Base-by-base conservation (phyloP, 2,888 invertebrate genomes). In the Eupithecia inturbata region DNA sequence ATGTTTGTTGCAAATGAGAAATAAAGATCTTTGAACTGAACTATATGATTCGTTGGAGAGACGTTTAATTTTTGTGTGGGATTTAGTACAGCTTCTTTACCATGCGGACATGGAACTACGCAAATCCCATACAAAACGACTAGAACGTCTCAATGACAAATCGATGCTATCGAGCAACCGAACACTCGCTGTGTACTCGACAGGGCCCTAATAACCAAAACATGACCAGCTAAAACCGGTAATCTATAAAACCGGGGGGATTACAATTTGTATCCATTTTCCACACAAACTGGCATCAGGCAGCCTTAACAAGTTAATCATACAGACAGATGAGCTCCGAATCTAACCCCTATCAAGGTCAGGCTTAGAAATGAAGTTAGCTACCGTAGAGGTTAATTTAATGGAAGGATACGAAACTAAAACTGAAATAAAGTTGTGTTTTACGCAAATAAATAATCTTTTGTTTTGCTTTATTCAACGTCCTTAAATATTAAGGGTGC, bases 231-330 rank as follows among this genome's bases (percentile, higher is more conserved):
- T 49, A 62, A 41, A 68, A 66, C 45, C 31, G 6, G n/a, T 39
- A 22, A 49, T 75, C 53, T 67, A 68, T 57, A 22, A 69, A 73
- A 68, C 45, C 31, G 45, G 31, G 57, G 68, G 41, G 39, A 67
- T 67, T 16, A 68, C 66, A 70, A 72, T 57, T 73, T 71, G 49
- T 69, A 41, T 57, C 64, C 71, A 68, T 71, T 71, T 73, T 39
- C 70, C 16, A 71, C 26, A 53, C 68, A 73, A 75, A 67, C 71
- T 62, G 72, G 74, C 26, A 14, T 57, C 57, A 64, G 71, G 49
- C 69, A 71, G 71, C 57, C 67, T 77, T 73, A 68, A 70, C 69
- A 26, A 71, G 70, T 70, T 74, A 77, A 74, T 74, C 57, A 71
- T 77, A 68, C 67, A 74, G 70, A 45, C 64, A 77, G 72, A 57